Conservation (phyloP, 2,113 vertebrate species). For the Mustelus asterias region DNA sequence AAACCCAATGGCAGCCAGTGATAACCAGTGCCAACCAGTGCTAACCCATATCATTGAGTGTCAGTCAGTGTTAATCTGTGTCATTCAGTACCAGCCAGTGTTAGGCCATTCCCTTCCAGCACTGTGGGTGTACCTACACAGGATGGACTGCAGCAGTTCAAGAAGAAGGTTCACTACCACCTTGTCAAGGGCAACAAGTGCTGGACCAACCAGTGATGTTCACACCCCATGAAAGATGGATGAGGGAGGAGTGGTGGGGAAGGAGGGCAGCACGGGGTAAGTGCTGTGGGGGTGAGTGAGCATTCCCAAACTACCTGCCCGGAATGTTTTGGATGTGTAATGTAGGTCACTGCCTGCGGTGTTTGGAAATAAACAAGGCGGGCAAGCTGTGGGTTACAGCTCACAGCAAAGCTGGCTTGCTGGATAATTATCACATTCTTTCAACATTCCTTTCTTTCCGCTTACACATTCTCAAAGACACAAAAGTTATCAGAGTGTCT, state of each 20-base stretch:
- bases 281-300: not conserved
- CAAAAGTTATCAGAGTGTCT: not conserved
- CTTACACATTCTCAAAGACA: not conserved
- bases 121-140: not conserved
- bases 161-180: not conserved
- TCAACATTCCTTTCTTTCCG: not conserved
- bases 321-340: not conserved
- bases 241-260: too few species aligned
- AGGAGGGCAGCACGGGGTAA: not conserved
- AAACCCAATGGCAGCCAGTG: not conserved
- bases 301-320: not conserved
- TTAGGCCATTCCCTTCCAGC: not conserved
- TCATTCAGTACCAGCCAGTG: not conserved
- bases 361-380: not conserved
- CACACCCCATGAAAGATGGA: too few species aligned
- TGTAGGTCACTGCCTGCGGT: not conserved
- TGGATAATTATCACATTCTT: not conserved
- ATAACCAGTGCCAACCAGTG: not conserved
- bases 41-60: not conserved
- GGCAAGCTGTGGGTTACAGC: not conserved
- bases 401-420: not conserved
- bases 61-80: not conserved
- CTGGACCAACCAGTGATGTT: not conserved
- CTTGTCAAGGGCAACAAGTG: not conserved
- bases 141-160: not conserved